Base-by-base conservation (phyloP, 2,113 vertebrate species). In the Leptodactylus fuscus region DNA sequence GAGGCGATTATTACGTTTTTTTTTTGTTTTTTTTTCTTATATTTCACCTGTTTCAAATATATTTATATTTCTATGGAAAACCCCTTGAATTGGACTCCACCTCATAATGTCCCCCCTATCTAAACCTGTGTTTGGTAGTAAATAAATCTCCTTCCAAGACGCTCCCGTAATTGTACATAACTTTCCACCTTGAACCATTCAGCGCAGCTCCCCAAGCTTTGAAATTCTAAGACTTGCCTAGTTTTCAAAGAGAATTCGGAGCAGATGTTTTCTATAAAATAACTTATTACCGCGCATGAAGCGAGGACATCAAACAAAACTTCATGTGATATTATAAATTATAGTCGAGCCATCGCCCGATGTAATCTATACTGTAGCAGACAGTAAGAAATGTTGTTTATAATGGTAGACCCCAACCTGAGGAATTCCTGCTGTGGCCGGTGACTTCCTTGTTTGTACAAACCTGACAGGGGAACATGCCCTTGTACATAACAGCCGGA, bases 391-490 rank as follows among this genome's bases (percentile, higher is more conserved):
- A 53, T 65, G 15, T 36, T 67, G 74, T 53, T 77, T 77, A 78
- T 69, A 48, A 58, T 36, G 62, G 46, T 55, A 55, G 48, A 55
- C 75, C 83, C 83, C 75, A 85, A 70, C 75, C 62, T 11, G 29
- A 55, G 75, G 83, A 85, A 85, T 85, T 53, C 62, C 46, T 79
- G 46, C 20, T 53, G 62, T 11, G 62, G 62, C n/a, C 83, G 36
- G 83, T 55, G 83, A 58, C 76, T 85, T 85, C 83, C 75, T 69
- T 85, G 83, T 85, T 80, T 80, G 46, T 58, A 70, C 15, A 85
- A 79, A 79, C 48, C 76, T 80, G 62, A 85, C 75, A 79, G 74
- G 32, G 71, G 71, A 77, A 46, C 20, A 51, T 71, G 75, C 83
- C 75, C n/a, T 41, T 55, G 75, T 85, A 67, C 83, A 80, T 71